Conservation (phyloP, 2,888 invertebrate genomes). For the Allophyes oxyacanthae region DNA sequence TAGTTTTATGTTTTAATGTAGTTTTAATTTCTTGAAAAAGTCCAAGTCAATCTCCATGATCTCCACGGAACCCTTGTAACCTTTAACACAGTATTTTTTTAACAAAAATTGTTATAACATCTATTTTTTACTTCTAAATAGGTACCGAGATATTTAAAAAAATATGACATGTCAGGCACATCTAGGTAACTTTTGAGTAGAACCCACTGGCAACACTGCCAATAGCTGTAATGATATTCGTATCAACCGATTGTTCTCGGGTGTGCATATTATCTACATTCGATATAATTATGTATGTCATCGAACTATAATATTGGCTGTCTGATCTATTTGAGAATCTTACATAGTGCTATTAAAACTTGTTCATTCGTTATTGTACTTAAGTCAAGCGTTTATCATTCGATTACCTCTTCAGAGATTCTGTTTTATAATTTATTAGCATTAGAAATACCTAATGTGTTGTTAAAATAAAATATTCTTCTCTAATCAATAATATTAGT, state of each 20-base stretch:
- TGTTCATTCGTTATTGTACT: slow-evolving; percentile 8
- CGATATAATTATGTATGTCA: slow-evolving; percentile 52
- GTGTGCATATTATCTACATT: slow-evolving; percentile 45
- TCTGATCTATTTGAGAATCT: slow-evolving; percentile 48
- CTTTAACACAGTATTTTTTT: no score
- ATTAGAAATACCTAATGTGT: slow-evolving; percentile 11
- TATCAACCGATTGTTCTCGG: slow-evolving; percentile 58
- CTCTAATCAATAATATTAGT: slow-evolving; percentile 30
- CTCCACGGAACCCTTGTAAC: no score
- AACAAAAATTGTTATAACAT: no score
- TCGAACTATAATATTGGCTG: slow-evolving; percentile 52
- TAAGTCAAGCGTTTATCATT: slow-evolving; percentile 14
- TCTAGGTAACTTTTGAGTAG: no score
- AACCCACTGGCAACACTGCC: no score
- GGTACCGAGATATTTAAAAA: no score
- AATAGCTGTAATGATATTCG: slow-evolving; percentile 51
- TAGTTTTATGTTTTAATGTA: no score
- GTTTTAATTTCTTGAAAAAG: no score
- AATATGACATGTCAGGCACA: no score
- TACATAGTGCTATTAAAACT: slow-evolving; percentile 14
- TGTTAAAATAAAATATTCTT: slow-evolving; percentile 8
- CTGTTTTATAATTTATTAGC: slow-evolving; percentile 22
- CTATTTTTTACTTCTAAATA: no score
- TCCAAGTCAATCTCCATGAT: no score
- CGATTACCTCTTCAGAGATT: slow-evolving; percentile 20